Base-by-base conservation (phyloP, 2,113 vertebrate genomes). In the Rhinogobius similis region DNA sequence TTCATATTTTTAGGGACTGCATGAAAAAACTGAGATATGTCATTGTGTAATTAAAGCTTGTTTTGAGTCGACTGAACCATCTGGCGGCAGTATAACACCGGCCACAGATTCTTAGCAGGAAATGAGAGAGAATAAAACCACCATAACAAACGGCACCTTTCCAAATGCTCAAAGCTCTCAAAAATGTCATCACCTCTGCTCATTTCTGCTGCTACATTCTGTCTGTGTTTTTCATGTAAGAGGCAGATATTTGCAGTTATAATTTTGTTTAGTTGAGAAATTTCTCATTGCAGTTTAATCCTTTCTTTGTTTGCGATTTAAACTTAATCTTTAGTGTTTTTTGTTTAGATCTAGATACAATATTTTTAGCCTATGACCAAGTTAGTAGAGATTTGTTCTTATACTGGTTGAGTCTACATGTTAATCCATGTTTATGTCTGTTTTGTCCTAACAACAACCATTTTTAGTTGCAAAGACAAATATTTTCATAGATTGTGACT, bases 221-320 rank as follows among this genome's bases (percentile, higher is more conserved):
- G 77, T 61, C 39, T 68, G 59, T 83, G 50, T 16, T 48, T 84
- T 58, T 66, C 43, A 4, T 67, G 86, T 89, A 73, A 82, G 84
- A 62, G 20, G 1, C 50, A 52, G 21, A 55, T 24, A 21, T 23
- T 23, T 52, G 48, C 6, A 52, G 7, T 52, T 52, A n/a, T 23
- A n/a, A 52, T 50, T 50, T 50, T 10, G 6, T 50, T 50, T 50
- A 50, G n/a, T n/a, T 21, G 10, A 50, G 8, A 2, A 20, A 21
- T 7, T n/a, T n/a, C n/a, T n/a, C n/a, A n/a, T n/a, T n/a, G n/a
- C n/a, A n/a, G n/a, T n/a, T 50, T 52, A 21, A 52, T 52, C 21
- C 9, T 7, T 52, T 46, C 43, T 46, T 46, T 44, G 1, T 5
- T 16, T 46, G 43, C 43, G 8, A 46, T 7, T 4, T 46, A 18